Base-by-base conservation (phyloP, 2,888 invertebrate genomes). In the Helleia helle region DNA sequence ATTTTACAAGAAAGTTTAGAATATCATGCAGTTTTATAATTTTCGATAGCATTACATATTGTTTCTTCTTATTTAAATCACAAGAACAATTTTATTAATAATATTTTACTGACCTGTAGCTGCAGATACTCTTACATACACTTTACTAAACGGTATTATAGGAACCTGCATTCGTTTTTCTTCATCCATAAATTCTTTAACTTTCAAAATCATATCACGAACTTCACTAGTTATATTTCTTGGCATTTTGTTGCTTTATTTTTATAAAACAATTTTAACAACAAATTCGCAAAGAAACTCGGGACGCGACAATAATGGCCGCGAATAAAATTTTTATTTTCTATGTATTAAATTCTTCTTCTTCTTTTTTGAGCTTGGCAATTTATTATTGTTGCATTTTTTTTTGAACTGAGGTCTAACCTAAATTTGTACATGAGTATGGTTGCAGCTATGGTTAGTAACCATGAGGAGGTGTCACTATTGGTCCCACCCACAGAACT, bases 151-250 rank as follows among this genome's bases (percentile, higher is more conserved):
- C 1, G 83, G 83, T 58, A 83, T 83, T 56, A 83, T 83, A 15
- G 83, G 83, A 44, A 80, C 79, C 62, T 83, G 81, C 83, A 83
- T 83, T 27, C 81, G 70, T 58, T 83, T 83, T 41, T 83, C 83
- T 41, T 81, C 81, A 40, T 83, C 83, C 83, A 83, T 83, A 56
- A 83, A 83, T 49, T 81, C 83, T 52, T 83, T 83, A 1, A 83
- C 83, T 58, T 79, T 81, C 42, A 83, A 54, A 56, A 83, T 81
- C 51, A 83, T 76, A 38, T 81, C 81, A n/a, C 83, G 74, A 36
- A 83, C 83, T 59, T 83, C 83, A 55, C 56, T 71, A 2, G 79
- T 81, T 43, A 83, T 81, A 49, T 81, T 81, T 62, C 81, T 83
- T 52, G 83, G 83, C 81, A 83, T 83, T 55, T 66, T 74, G 51